Base-by-base conservation (phyloP, 2,113 vertebrate genomes). In the Ondatra zibethicus region DNA sequence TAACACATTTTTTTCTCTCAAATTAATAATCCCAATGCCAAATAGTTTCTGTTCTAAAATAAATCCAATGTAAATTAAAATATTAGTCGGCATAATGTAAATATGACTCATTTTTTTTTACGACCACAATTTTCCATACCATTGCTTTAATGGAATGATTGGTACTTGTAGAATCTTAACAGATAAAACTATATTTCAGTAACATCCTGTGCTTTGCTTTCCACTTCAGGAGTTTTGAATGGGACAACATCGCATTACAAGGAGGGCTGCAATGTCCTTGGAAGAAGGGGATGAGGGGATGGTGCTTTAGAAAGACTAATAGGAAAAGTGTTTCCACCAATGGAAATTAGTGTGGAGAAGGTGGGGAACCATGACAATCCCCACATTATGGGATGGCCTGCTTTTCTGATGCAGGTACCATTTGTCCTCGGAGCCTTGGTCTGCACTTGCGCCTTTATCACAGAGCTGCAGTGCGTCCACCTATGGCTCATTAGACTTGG, bases 1-100 rank as follows among this genome's bases (percentile, higher is more conserved):
- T 72, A 81, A 77, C 31, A 88, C 39, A 87, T 68, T 94, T 94
- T 88, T 94, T 78, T 39, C 42, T 96, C 70, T 91, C 84, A 92
- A n/a, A 45, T 63, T 47, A 76, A 73, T 91, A 89, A 88, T 31
- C 31, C 5, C 17, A 77, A n/a, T 91, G 50, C 13, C 33, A 89
- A 89, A 91, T 58, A 87, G 33, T 61, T 92, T 47, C 16, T n/a
- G 88, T 58, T 86, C 47, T 89, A 66, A 93, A 88, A 66, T 81
- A 88, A 92, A 73, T 3, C 23, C 31, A 25, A 14, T 50, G 63
- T 80, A 92, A 86, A 55, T 73, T 45, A 70, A 70, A 47, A 19
- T n/a, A 89, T 73, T 68, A 77, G 31, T 90, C 84, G 76, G 47
- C 45, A 82, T 89, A 75, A 84, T 72, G 29, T 58, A 66, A 94